Conservation (phyloP, 2,113 vertebrate species). For the Nesogale talazaci region DNA sequence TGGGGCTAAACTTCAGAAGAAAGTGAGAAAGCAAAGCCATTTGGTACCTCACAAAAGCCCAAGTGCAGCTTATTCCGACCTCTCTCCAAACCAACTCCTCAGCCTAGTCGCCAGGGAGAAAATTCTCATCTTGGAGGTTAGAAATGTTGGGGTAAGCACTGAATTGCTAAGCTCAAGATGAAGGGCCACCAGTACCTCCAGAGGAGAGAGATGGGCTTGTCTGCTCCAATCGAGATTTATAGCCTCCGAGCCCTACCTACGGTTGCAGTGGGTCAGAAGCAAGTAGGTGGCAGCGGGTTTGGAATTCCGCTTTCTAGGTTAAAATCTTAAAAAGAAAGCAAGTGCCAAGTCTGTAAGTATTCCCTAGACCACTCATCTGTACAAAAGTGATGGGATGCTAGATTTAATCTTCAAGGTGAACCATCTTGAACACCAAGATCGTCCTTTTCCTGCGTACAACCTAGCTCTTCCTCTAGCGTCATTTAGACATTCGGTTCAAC, state of each 20-base stretch:
- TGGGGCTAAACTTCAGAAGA: background rate
- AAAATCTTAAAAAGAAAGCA: background rate
- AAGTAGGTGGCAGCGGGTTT: too few relatives aligned
- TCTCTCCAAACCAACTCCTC: background rate
- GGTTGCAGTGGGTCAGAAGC: too few relatives aligned
- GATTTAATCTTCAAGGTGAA: conserved; percentile 27
- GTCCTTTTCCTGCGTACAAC: background rate
- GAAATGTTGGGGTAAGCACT: too few relatives aligned
- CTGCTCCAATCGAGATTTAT: too few relatives aligned
- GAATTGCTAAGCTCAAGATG: too few relatives aligned
- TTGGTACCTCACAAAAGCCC: background rate
- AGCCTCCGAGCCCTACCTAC: too few relatives aligned
- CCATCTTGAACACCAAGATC: background rate
- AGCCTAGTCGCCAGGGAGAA: background rate
- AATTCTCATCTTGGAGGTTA: background rate
- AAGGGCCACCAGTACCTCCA: too few relatives aligned
- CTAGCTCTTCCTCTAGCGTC: background rate
- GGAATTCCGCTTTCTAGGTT: background rate
- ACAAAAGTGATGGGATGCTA: background rate
- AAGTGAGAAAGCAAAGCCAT: background rate
- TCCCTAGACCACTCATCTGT: background rate
- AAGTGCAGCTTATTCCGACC: background rate
- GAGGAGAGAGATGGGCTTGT: too few relatives aligned
- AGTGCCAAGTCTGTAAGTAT: background rate
- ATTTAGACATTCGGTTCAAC: too few relatives aligned